Conservation (phyloP, 2,797 vertebrate genomes). For the Eutrigla gurnardus region DNA sequence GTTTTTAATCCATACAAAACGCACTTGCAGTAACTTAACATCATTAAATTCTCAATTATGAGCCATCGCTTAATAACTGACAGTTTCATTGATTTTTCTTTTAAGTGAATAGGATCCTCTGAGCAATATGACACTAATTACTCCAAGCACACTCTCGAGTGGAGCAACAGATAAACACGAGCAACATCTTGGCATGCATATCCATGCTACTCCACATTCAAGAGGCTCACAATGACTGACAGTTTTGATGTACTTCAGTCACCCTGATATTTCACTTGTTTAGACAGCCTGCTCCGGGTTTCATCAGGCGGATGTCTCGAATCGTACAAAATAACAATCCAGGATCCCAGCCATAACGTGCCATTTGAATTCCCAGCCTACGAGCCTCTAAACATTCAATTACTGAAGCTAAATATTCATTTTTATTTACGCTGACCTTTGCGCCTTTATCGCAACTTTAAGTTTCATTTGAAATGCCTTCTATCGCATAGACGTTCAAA, state of each 20-base stretch:
- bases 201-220: constrained; percentile 11
- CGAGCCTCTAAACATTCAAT: constrained; percentile 37
- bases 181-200: constrained; percentile 31
- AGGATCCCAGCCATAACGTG: constrained; percentile 35
- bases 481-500: constrained; percentile 28
- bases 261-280: constrained; percentile 40
- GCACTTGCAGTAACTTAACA: constrained; percentile 44
- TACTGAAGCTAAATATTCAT: constrained; percentile 30
- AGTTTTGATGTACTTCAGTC: constrained; percentile 46
- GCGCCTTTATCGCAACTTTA: constrained; percentile 37
- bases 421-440: constrained; percentile 47
- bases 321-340: constrained; percentile 41
- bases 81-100: constrained; percentile 23
- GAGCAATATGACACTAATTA: constrained; percentile 28
- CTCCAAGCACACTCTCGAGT: constrained; percentile 16
- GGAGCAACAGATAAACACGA: constrained; percentile 33
- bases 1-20: background rate
- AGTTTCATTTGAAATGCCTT: constrained; percentile 46
- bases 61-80: constrained; percentile 33
- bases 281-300: constrained; percentile 35
- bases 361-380: constrained; percentile 35
- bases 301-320: constrained; percentile 39
- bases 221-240: constrained; percentile 12
- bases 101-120: constrained; percentile 30
- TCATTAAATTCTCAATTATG: constrained; percentile 39